Base-by-base conservation (phyloP, 2,888 invertebrate genomes). In the Halocaridina rubra region DNA sequence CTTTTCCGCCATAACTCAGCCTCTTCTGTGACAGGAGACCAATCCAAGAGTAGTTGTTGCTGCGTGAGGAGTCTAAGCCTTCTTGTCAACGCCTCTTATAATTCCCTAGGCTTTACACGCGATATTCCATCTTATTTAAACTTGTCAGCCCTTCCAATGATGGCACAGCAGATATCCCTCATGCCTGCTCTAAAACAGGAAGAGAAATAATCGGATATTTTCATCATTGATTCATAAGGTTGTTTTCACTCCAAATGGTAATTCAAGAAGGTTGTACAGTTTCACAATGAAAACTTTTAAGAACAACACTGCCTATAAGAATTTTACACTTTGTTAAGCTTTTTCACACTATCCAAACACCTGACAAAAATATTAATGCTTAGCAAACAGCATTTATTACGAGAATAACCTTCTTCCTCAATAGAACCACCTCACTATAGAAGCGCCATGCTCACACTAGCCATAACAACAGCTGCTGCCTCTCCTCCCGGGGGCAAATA, bases 1-100 rank as follows among this genome's bases (percentile, higher is more conserved):
- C 33, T 84, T 86, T 71, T 88, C 86, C 27, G 88, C 88, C 88
- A 88, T 88, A 53, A 22, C 39, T 46, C 61, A 7, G 19, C 29
- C 32, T 30, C 32, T 75, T 76, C 69, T 71, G 61, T 72, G 72
- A 78, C 39, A 71, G 78, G 61, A 77, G 67, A 76, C 30, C 81
- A 75, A 75, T 75, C 75, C 19, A 19, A 27, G 69, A 24, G 32
- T 4, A 24, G 75, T 30, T 46, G 24, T 24, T 57, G 32, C 27
- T 19, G 59, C 22, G 32, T 16, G 53, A 33, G 30, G 64, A 30
- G 39, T 64, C 81, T 59, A 16, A 3, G 64, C n/a, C 24, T 69
- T n/a, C 71, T 67, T 53, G 13, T 79, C 46, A 29, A 81, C 16
- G 33, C 29, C 13, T 61, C n/a, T n/a, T n/a, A 29, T 78, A 16